Base-by-base conservation (phyloP, 1,140 invertebrate genomes). In the Drosophila orosa region DNA sequence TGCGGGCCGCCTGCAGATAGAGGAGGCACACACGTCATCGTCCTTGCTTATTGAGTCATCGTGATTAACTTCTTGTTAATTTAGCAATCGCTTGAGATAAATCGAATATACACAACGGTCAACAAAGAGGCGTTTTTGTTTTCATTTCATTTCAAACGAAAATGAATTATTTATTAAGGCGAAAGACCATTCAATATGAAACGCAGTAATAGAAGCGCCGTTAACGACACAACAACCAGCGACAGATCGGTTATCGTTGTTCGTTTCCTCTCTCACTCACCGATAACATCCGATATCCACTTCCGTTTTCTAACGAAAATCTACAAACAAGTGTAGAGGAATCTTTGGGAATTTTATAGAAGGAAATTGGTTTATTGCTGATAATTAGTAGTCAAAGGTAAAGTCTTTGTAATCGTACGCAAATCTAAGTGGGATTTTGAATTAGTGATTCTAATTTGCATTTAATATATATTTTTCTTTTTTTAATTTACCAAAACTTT, bases 101-200 rank as follows among this genome's bases (percentile, higher is more conserved):
- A 82, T 82, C 78, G 60, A 73, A 62, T 60, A 62, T 60, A 60
- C 68, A 74, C 48, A 63, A 67, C 78, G 47, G 78, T 63, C 66
- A 75, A 80, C 77, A 79, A 80, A 39, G 48, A 54, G 57, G 42
- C 15, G 55, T 58, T 15, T 66, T 77, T 29, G 35, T 22, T 60
- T 60, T 24, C 29, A 12, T 10, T 22, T 39, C 15, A 22, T 24
- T 61, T 39, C n/a, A n/a, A 66, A 44, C 31, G 44, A 73, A 72
- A 78, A 62, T 58, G 39, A 76, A 80, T 66, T 54, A 57, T 72
- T 72, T 48, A 71, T 71, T 57, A 69, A 69, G 13, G 25, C 65
- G 65, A 50, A 44, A 15, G 3, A 8, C 10, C 10, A 29, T 13
- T 10, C 17, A 25, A 37, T 61, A 19, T 33, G 8, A 66, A 35